Evolutionary conservation across 2,113 vertebrate species (phyloP), one percentile per base, ranked within the genome.

Genomic region (Sander vitreus): DNA sequence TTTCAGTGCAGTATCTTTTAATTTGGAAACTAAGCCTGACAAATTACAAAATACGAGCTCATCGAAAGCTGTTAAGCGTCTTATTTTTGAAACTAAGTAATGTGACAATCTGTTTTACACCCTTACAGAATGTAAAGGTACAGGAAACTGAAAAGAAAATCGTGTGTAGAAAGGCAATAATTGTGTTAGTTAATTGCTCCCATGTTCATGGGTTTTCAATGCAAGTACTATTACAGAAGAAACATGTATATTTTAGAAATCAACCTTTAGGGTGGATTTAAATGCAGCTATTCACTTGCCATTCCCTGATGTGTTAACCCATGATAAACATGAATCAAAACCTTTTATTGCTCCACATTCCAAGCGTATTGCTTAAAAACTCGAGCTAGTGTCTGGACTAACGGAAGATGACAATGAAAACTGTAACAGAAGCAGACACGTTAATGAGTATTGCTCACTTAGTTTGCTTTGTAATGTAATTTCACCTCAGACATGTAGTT

Each of bases 281-380:
- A 63, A 53, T 74, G 19, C 48, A 45, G 50, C 68, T 25, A 25
- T 57, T 57, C 43, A 23, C 23, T 9, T n/a, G 8, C 33, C 47
- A 48, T 60, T 62, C 64, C 80, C 47, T 51, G 62, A 75, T 67
- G n/a, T 2, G 8, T 47, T 14, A 15, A 25, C 6, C 14, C 39
- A 16, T 11, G 2, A 33, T 39, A 10, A 45, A 45, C 62, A 25
- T 3, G 7, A 64, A 65, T 58, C 13, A 13, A 6, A 3, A 45
- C 3, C 15, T 19, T 58, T 47, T 62, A 73, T 66, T 87, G 82
- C 73, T 74, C 45, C 19, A 72, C 58, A 62, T 70, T 65, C 3
- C 1, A 53, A 33, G 3, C n/a, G 50, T 85, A 66, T 70, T 76
- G 71, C 76, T 85, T 57, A 33, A 78, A 73, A 55, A 36, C 50